Base-by-base conservation (phyloP, 1,140 invertebrate genomes). In the Drosophila truncata region DNA sequence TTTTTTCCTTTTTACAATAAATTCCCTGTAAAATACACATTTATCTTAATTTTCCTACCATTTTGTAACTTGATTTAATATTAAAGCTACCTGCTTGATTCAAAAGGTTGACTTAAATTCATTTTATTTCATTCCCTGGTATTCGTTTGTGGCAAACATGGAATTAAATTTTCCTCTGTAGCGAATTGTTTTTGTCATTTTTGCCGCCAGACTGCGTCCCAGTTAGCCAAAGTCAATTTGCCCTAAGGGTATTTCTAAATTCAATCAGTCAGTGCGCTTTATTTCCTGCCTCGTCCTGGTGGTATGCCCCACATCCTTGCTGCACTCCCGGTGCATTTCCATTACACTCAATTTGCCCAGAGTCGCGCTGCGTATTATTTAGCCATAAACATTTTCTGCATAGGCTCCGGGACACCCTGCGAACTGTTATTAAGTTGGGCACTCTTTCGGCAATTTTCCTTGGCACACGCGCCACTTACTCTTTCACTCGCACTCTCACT, bases 301-400 rank as follows among this genome's bases (percentile, higher is more conserved):
- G 33, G 27, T 10, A 9, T 52, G n/a, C n/a, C 9, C n/a, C 20
- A 18, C 46, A 37, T 66, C 46, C 46, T 52, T 25, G 44, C 6
- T 16, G 44, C 6, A 31, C n/a, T 31, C 42, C 25, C 42, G 70
- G 7, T 50, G 70, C 75, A 72, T 70, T 86, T 86, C 69, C 64
- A 86, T 83, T 77, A 60, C 66, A 72, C 80, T 86, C 67, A 88
- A 86, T 87, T 87, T 86, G 60, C 71, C 69, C 62, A 31, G 63
- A 47, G 58, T 50, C 46, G 47, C 41, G 49, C 18, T 46, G 64
- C 75, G 58, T 85, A 85, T 86, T 82, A 86, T 86, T 86, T 86
- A 69, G 79, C 37, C 65, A 79, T 86, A 82, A 86, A 75, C 75
- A 86, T 66, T 79, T 72, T 71, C 63, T 47, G 65, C 75, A 69